Evolutionary conservation across 2,113 vertebrate genomes (phyloP).

Genomic region (Tyto alba): DNA sequence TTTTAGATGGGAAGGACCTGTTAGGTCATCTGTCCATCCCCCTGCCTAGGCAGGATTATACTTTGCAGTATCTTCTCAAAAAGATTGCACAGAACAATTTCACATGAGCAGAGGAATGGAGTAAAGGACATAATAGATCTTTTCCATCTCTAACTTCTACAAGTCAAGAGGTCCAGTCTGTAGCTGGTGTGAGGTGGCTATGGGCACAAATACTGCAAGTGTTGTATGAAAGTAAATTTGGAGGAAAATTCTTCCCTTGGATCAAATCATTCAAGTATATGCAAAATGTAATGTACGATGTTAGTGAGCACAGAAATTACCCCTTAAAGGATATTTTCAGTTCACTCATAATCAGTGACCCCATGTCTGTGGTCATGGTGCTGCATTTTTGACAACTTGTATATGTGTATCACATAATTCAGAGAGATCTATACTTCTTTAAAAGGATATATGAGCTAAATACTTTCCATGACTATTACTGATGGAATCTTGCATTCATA

Average conservation of each 20-base stretch:
- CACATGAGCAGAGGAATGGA: conserved; percentile 47
- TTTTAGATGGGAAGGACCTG: conserved; percentile 61
- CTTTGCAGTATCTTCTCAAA: conserved; percentile 24
- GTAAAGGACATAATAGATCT: conserved; percentile 65
- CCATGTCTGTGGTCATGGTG: not conserved
- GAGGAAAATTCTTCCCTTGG: not conserved
- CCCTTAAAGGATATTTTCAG: not conserved
- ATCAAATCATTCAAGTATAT: not conserved
- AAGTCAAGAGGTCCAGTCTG: conserved; percentile 33
- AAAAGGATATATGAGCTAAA: not conserved
- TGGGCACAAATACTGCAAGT: not conserved
- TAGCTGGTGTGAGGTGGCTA: not conserved
- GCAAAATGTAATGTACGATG: not conserved
- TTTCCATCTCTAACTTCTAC: conserved; percentile 48
- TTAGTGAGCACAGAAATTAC: not conserved
- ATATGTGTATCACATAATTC: not conserved
- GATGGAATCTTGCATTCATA: not conserved
- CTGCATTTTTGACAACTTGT: not conserved
- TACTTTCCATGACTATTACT: not conserved
- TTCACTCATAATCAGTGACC: not conserved
- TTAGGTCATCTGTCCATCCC: conserved; percentile 43
- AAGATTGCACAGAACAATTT: conserved; percentile 60
- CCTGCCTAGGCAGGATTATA: conserved; percentile 50
- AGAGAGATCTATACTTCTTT: not conserved
- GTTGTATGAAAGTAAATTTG: not conserved